phyloP scores from a whole-genome alignment of 2,113 vertebrate genomes.

The Leptosomus discolor region DNA sequence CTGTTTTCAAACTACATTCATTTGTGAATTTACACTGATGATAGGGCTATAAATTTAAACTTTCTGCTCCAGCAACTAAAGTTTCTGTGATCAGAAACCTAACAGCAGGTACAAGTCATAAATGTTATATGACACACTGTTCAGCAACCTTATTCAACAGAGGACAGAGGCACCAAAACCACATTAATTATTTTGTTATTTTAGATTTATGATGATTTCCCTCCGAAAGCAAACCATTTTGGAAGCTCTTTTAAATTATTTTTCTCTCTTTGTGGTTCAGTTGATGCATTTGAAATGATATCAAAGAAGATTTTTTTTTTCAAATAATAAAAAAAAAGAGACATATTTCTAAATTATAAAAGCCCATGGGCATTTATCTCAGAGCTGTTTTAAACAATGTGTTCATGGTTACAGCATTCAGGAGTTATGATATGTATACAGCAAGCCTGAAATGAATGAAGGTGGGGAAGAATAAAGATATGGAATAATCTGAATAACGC shows the following conservation, averaged over 20 bases:
- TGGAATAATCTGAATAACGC: background rate
- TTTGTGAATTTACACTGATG: background rate
- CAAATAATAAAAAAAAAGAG: background rate
- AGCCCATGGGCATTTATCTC: background rate
- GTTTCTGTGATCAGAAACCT: background rate
- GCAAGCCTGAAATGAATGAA: background rate
- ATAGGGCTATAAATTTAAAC: background rate
- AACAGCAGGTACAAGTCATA: background rate
- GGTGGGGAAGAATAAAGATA: background rate
- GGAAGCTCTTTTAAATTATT: background rate
- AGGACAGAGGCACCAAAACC: background rate
- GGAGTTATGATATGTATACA: background rate
- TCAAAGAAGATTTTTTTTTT: background rate
- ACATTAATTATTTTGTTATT: background rate
- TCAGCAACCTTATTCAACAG: background rate
- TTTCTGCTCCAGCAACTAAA: background rate
- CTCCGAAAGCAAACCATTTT: background rate
- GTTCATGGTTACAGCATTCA: background rate
- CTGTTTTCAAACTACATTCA: background rate
- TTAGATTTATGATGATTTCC: background rate
- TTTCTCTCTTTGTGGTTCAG: background rate
- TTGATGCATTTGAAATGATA: background rate
- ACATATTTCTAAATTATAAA: conserved; percentile 1
- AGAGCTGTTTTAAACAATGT: background rate
- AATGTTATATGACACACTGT: background rate